These are phyloP conservation scores for Stegostoma tigrinum DNA, from an alignment of 2,113 vertebrate species.

Conservation along the genomic window DNA sequence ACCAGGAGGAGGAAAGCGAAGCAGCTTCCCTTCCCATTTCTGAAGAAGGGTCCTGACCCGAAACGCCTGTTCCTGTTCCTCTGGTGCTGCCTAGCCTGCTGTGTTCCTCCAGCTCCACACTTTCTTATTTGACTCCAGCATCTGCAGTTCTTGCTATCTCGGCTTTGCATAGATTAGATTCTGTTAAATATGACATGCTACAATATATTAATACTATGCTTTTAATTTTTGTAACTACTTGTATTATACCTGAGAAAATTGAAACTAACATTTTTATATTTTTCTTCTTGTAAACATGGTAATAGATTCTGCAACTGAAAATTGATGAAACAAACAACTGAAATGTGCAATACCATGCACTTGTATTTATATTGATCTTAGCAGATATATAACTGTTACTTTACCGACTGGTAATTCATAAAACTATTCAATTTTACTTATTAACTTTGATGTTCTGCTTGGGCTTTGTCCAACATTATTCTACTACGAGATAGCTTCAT, in stretches of 20 bases:
- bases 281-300: background rate
- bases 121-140: too few species aligned
- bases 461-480: background rate
- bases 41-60: too few species aligned
- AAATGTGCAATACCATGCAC: background rate
- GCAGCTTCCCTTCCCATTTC: too few species aligned
- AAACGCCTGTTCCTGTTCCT: too few species aligned
- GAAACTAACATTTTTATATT: background rate
- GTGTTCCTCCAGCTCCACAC: too few species aligned
- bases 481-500: background rate
- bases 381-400: background rate
- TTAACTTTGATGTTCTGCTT: background rate
- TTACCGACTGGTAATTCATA: background rate
- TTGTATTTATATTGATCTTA: background rate
- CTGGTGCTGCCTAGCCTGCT: too few species aligned
- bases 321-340: background rate
- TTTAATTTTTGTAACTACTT: background rate
- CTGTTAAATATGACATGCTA: background rate
- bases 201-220: background rate
- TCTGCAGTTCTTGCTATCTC: too few species aligned
- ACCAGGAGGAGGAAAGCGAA: background rate
- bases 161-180: background rate
- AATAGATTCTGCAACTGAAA: background rate
- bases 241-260: background rate
- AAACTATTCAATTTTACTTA: background rate